Base-by-base conservation (phyloP, 1,140 invertebrate species). In the Pollicipes pollicipes region DNA sequence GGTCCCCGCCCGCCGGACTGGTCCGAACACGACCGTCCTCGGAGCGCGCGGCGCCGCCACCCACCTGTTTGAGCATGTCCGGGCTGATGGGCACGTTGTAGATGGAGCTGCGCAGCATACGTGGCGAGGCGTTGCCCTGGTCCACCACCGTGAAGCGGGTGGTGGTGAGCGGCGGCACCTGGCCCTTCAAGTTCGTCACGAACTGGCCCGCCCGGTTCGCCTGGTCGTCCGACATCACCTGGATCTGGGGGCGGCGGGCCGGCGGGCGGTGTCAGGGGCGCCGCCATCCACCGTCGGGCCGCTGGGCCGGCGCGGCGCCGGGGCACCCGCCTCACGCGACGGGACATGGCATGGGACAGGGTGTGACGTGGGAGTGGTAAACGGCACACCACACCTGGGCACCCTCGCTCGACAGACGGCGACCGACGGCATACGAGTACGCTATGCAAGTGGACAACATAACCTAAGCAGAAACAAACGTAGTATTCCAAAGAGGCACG, bases 81-180 rank as follows among this genome's bases (percentile, higher is more conserved):
- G 89, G 84, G 31, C 88, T 93, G 28, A 88, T 88, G 66, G 97
- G 97, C 72, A 99, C 88, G 78, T 87, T 91, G 80, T 99, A 99
- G 85, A 99, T 90, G 6, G 96, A 95, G 30, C 92, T 94, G 35
- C 95, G 83, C 32, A 97, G 86, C 77, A 88, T 94, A 75, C 89
- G 82, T 68, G 94, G 94, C 75, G 90, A 91, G 17, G 88, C 86
- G 80, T 97, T 97, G 70, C 96, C 96, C 82, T 92, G 89, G 84
- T 99, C 97, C 76, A 94, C 88, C 24, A 91, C 89, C 67, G 87
- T 81, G 78, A 97, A 98, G 76, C 94, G 88, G 1, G 96, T 99
- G 13, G 95, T 97, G 4, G 97, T 94, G 32, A 99, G 82, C 10
- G 97, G 97, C 24, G 97, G 97, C 27, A 95, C 85, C 31, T 88